Evolutionary conservation across 2,113 vertebrate species (phyloP).

Genomic region (Solea solea): DNA sequence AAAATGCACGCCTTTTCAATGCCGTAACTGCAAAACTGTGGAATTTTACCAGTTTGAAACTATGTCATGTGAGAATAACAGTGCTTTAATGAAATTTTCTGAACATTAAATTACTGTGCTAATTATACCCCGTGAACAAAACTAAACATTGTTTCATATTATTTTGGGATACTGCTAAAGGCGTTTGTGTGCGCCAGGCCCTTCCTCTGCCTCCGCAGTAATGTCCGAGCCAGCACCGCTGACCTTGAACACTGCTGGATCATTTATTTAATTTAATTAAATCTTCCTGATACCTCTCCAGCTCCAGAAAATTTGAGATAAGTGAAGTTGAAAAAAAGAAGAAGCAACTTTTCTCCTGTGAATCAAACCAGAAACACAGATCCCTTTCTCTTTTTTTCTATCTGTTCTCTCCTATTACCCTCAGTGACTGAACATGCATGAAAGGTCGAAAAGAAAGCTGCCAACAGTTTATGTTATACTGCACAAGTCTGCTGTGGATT

Average conservation of each 20-base stretch:
- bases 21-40: too few relatives aligned
- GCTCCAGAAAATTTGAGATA: conserved; percentile 55
- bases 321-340: conserved; percentile 7
- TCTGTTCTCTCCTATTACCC: conserved; percentile 45
- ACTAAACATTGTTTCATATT: conserved; percentile 19
- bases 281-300: conserved; percentile 40
- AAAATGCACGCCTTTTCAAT: too few relatives aligned
- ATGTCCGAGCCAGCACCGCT: conserved; percentile 32
- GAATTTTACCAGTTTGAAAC: too few relatives aligned
- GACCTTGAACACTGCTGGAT: conserved; percentile 49
- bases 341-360: conserved; percentile 11
- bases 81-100: too few relatives aligned
- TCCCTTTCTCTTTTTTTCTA: conserved; percentile 29
- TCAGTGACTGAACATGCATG: conserved; percentile 39
- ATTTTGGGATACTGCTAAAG: conserved; percentile 23
- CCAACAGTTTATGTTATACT: conserved; percentile 34
- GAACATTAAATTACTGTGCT: too few relatives aligned
- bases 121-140: background rate
- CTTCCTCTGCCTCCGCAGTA: conserved; percentile 11
- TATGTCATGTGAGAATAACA: too few relatives aligned
- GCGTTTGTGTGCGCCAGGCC: conserved; percentile 11
- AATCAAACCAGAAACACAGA: background rate
- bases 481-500: conserved; percentile 18
- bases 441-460: conserved; percentile 42
- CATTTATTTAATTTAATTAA: conserved; percentile 59